Evolutionary conservation across 30 jellyfish, hydroid and myxozoan genomes (phyloP).

Genomic region (Haliclystus octoradiatus): DNA sequence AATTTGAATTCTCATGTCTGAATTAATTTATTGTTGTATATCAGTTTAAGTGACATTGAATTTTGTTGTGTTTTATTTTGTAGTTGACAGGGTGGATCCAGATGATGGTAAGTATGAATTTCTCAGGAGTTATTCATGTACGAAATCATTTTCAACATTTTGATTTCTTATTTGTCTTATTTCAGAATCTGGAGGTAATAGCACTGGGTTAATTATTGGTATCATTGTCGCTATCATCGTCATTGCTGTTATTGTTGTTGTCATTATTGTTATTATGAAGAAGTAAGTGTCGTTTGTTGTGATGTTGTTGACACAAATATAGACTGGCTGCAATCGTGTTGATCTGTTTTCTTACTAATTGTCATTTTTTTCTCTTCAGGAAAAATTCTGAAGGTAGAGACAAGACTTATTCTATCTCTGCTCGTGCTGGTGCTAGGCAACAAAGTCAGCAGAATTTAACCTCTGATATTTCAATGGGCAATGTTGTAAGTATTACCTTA

Average conservation of each 20-base stretch:
- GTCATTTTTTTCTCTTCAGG: background rate
- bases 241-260: background rate
- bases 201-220: background rate
- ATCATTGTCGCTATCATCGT: background rate
- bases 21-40: too few relatives aligned
- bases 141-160: background rate
- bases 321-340: background rate
- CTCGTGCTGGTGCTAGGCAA: background rate
- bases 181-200: conserved; percentile 13
- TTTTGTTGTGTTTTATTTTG: background rate
- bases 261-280: background rate
- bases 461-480: background rate
- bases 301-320: background rate
- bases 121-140: conserved; percentile 18
- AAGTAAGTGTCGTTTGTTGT: background rate
- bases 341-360: background rate
- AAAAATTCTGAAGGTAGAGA: background rate
- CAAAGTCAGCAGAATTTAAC: background rate
- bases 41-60: too few relatives aligned
- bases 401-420: background rate
- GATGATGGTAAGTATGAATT: too few relatives aligned
- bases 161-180: background rate
- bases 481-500: background rate
- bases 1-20: too few relatives aligned
- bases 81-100: background rate